Evolutionary conservation across 2,888 invertebrate genomes (phyloP).

Genomic region (Trissoscelio sp.): DNA sequence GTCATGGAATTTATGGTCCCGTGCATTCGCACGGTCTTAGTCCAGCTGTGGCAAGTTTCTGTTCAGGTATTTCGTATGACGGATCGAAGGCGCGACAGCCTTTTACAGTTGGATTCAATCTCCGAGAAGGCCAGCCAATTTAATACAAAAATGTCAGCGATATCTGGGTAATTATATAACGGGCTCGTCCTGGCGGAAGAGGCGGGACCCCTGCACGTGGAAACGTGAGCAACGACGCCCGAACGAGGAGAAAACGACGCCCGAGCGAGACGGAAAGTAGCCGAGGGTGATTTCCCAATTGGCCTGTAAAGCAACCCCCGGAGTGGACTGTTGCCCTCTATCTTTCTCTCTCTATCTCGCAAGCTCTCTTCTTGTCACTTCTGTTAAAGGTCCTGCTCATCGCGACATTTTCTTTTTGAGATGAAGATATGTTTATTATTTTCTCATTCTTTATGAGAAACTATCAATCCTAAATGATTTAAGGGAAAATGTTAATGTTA

Average conservation of each 20-base stretch:
- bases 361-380: neutral
- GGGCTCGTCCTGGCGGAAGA: conserved; percentile 67
- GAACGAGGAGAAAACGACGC: conserved; percentile 79
- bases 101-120: conserved; percentile 66
- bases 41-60: conserved; percentile 8
- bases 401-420: conserved; percentile 50
- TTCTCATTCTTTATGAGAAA: conserved; percentile 1
- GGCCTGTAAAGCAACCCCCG: conserved; percentile 84
- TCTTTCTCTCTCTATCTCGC: conserved; percentile 2
- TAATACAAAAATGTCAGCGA: conserved; percentile 80
- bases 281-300: conserved; percentile 84
- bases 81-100: conserved; percentile 25
- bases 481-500: neutral
- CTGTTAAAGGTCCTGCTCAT: conserved; percentile 20
- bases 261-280: conserved; percentile 57
- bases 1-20: conserved; percentile 53
- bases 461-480: neutral
- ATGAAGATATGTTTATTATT: conserved; percentile 29
- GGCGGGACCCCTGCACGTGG: conserved; percentile 29
- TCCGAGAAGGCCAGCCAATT: conserved; percentile 71
- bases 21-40: conserved; percentile 40
- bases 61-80: conserved; percentile 41
- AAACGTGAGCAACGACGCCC: conserved; percentile 72
- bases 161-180: conserved; percentile 81
- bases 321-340: conserved; percentile 53